These are phyloP conservation scores for Phytoseiulus persimilis DNA, from an alignment of 2,888 invertebrate genomes.

Conservation along the genomic window DNA sequence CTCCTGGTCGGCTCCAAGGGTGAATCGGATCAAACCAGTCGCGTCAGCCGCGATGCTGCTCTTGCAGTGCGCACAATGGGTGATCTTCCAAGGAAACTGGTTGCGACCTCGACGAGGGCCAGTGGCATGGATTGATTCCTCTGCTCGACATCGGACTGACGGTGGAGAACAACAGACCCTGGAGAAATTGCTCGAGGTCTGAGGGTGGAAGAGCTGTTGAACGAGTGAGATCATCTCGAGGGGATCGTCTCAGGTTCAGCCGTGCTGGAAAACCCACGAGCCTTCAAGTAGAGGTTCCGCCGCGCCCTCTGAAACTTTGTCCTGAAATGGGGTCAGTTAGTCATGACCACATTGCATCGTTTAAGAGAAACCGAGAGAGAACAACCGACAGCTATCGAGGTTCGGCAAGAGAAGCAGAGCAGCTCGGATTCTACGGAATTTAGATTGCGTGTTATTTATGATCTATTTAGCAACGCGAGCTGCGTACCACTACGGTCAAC, in stretches of 20 bases:
- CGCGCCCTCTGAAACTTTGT: neutral
- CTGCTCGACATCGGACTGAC: too few relatives aligned
- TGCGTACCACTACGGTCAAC: constrained; percentile 7
- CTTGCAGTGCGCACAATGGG: too few relatives aligned
- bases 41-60: too few relatives aligned
- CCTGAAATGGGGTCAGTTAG: neutral
- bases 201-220: too few relatives aligned
- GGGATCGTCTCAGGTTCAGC: too few relatives aligned
- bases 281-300: neutral
- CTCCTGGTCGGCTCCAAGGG: neutral
- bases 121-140: too few relatives aligned
- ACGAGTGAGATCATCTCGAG: too few relatives aligned
- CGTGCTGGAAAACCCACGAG: too few relatives aligned
- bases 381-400: neutral
- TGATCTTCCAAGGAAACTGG: too few relatives aligned
- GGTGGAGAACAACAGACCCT: too few relatives aligned
- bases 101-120: too few relatives aligned
- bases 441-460: constrained; percentile 35
- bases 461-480: constrained; percentile 31
- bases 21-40: neutral
- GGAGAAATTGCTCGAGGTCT: too few relatives aligned
- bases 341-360: neutral
- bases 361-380: constrained; percentile 14
- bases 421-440: neutral
- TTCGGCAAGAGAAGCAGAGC: constrained; percentile 7